Conservation (phyloP, 2,888 invertebrate species). For the Ophion slaviceki region DNA sequence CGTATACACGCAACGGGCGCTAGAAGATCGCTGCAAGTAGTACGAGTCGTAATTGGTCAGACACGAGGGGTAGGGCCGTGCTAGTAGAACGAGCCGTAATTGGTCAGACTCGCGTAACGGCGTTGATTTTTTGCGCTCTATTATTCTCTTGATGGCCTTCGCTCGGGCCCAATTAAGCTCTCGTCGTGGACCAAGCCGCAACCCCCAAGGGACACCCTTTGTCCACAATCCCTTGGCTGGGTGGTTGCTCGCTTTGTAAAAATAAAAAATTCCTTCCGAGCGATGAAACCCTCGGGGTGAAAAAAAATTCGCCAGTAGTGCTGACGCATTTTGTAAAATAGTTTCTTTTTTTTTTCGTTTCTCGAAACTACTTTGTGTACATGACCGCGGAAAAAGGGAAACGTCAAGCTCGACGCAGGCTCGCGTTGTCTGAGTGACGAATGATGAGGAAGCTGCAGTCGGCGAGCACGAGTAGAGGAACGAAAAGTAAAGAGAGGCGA, state of each 20-base stretch:
- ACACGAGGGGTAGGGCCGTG: not conserved
- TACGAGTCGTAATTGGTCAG: too few species aligned
- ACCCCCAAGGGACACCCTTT: too few species aligned
- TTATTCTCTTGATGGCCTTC: not conserved
- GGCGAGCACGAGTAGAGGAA: conserved; percentile 14
- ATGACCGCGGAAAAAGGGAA: not conserved
- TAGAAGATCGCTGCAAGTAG: too few species aligned
- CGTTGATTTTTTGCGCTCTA: not conserved
- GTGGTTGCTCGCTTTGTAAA: too few species aligned
- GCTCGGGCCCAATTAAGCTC: conserved; percentile 31
- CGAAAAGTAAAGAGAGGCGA: not conserved
- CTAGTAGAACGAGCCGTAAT: conserved; percentile 1
- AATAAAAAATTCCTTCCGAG: too few species aligned
- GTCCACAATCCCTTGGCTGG: too few species aligned
- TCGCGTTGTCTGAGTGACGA: conserved; percentile 10
- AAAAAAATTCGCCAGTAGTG: too few species aligned
- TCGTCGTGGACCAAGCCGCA: not conserved
- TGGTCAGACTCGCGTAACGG: conserved; percentile 20
- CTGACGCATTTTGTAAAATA: too few species aligned
- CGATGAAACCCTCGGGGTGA: too few species aligned
- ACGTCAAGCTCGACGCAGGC: not conserved
- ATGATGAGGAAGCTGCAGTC: conserved; percentile 31
- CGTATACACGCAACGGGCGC: too few species aligned
- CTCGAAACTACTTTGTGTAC: too few species aligned
- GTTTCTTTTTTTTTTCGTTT: too few species aligned